Percentiles rank a stretch among this genome's conserved stretches.
Conservation (phyloP, 1,140 invertebrate genomes). For the Adelges cooleyi region DNA sequence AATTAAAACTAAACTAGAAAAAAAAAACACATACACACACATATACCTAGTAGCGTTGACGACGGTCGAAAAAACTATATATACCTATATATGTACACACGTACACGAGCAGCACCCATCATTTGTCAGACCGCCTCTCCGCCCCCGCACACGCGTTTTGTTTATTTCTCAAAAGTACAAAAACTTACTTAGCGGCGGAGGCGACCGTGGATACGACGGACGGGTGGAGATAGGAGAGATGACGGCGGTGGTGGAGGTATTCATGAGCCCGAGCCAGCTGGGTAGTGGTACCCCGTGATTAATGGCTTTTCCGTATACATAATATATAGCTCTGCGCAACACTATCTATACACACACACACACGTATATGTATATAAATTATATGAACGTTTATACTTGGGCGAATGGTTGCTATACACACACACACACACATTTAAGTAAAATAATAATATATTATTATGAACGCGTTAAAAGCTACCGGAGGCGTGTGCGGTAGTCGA, state of each 20-base stretch:
- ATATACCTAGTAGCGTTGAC: neutral
- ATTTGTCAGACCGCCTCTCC: neutral
- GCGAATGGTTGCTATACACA: neutral
- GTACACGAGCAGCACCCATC: neutral
- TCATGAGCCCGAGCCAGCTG: slow-evolving; percentile 6
- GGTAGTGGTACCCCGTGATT: slow-evolving; percentile 24
- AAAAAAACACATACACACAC: neutral
- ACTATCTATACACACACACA: neutral
- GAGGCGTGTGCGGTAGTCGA: too few relatives aligned
- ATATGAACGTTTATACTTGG: too few relatives aligned
- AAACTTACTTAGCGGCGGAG: slow-evolving; percentile 19
- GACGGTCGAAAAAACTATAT: neutral
- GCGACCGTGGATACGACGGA: neutral
- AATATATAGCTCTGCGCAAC: neutral
- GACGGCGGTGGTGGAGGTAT: slow-evolving; percentile 6
- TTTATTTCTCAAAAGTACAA: slow-evolving; percentile 28
- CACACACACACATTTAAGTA: neutral
- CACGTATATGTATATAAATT: neutral
- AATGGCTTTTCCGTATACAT: slow-evolving; percentile 12
- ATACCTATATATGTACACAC: neutral
- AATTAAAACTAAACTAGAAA: neutral
- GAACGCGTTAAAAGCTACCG: neutral
- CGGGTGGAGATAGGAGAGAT: too few relatives aligned
- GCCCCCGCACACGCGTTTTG: slow-evolving; percentile 14
- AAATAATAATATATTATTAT: too few relatives aligned